Evolutionary conservation across 1,140 invertebrate genomes (phyloP), one percentile per base, ranked within the genome.

Genomic region (Drosophila suzukii): DNA sequence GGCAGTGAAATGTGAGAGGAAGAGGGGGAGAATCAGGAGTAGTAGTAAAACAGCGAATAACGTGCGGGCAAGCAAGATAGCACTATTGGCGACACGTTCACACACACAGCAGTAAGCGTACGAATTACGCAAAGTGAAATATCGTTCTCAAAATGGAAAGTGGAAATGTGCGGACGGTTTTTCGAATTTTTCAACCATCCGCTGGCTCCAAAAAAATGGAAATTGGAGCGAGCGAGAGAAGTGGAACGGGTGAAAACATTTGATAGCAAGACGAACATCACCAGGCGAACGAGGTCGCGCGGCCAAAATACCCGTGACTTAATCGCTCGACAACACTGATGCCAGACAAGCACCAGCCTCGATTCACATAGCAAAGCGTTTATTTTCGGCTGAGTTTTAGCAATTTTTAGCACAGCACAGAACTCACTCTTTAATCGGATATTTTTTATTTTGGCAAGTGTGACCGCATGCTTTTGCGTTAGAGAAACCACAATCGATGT

Each of bases 41-140:
- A 70, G 80, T 83, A 84, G 84, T 78, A 84, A 83, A 65, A 80
- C 67, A 70, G 76, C 57, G 67, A 46, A 58, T 65, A 71, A 44
- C 57, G 72, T 75, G 62, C 24, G 84, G 12, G 53, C 46, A 70
- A 82, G 66, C 60, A 60, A 79, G 79, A 88, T 66, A 88, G 84
- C 65, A 84, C 54, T 60, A 75, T 84, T 88, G 84, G 75, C 71
- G 71, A 81, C 77, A 78, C 79, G 68, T 65, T 58, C 60, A 65
- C 67, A 84, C 61, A 54, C 20, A 84, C 43, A 77, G 66, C 61
- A 72, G 55, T 65, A 72, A 83, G 84, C 73, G 73, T 73, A 91
- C 80, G 83, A 91, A 91, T 91, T 91, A 91, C 89, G 88, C 89
- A 91, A 91, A 91, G 88, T 91, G 75, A 91, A 89, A 91, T 91